Conservation (phyloP, 2,113 vertebrate species). For the Poecile atricapillus region DNA sequence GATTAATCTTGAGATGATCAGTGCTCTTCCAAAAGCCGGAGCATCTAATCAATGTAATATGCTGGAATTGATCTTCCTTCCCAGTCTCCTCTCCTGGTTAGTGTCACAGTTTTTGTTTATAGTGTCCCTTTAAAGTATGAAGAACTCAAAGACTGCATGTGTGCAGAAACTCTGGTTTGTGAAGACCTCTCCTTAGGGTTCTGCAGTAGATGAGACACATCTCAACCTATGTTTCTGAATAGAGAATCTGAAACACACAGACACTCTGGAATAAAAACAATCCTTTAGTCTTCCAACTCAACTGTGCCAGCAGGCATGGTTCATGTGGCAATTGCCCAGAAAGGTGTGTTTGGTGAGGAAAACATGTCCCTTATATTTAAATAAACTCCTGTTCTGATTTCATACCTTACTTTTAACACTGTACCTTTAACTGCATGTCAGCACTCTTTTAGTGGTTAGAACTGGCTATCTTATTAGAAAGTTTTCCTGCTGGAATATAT, state of each 20-base stretch:
- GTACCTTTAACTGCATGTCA: neutral
- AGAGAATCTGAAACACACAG: neutral
- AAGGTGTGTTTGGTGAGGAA: neutral
- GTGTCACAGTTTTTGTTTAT: neutral
- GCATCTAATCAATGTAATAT: neutral
- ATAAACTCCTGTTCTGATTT: neutral
- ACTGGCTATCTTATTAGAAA: neutral
- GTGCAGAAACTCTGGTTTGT: neutral
- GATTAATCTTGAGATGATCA: neutral
- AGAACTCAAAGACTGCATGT: neutral
- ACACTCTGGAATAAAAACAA: neutral
- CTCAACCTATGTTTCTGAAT: neutral
- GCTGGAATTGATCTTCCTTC: neutral
- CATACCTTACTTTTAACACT: neutral
- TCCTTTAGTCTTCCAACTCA: neutral
- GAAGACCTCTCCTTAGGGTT: neutral
- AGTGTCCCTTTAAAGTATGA: neutral
- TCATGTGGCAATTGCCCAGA: neutral
- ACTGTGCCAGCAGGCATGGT: fast-evolving
- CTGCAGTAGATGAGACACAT: neutral
- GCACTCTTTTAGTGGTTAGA: neutral
- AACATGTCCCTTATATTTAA: neutral
- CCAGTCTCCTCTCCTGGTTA: neutral
- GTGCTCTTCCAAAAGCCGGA: neutral
- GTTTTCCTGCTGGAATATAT: neutral